Conservation (phyloP, 1,140 invertebrate species). For the Trinorchestia longiramus region DNA sequence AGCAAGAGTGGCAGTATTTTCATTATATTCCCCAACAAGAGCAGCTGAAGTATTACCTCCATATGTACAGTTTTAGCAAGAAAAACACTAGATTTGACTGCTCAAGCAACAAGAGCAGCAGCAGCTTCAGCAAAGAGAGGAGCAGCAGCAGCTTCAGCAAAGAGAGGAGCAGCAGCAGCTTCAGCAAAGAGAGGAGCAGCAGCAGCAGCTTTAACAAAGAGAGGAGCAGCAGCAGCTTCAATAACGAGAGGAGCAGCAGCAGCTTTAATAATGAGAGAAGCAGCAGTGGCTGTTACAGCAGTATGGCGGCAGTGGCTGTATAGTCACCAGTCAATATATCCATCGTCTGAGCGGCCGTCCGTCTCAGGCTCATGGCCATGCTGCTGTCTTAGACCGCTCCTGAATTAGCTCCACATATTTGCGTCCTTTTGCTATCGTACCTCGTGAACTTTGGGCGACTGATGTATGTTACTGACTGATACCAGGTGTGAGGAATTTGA, state of each 20-base stretch:
- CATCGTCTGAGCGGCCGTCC: neutral
- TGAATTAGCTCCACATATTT: neutral
- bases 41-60: neutral
- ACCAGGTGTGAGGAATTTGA: neutral
- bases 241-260: neutral
- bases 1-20: neutral
- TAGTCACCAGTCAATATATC: neutral
- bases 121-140: too few relatives aligned
- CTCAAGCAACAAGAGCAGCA: neutral
- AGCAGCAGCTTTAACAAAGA: neutral
- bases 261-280: neutral
- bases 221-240: neutral
- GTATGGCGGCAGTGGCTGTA: neutral
- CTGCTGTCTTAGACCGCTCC: neutral
- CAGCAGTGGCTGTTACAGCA: neutral
- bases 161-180: too few relatives aligned
- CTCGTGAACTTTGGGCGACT: neutral
- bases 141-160: neutral
- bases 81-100: neutral
- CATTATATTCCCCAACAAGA: neutral
- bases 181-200: neutral
- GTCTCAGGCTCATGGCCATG: neutral
- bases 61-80: neutral
- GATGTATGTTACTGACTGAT: neutral
- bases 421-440: neutral